Evolutionary conservation across 92 coral and sea anemone species (phyloP), one percentile per base, ranked within the genome.

Genomic region (Micromussa lordhowensis): DNA sequence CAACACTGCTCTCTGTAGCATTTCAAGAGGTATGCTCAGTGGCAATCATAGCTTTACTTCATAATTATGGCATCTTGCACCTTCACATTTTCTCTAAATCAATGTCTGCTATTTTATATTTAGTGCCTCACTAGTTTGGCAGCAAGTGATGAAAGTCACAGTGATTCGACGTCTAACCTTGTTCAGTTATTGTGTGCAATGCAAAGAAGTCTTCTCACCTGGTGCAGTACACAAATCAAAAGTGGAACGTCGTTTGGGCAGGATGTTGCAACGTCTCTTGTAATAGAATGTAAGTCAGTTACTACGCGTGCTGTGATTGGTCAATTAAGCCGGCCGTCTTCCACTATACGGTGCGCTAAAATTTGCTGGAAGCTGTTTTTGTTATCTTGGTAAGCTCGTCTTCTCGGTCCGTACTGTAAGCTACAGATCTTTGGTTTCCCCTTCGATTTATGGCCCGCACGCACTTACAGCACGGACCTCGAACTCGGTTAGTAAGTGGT

Each of bases 181-280:
- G 99, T 97, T 14, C 99, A 97, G 87, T 79, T 97, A 29, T 82
- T 97, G 69, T 96, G 99, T 81, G 99, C 99, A 34, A 96, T 97
- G 99, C 99, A 97, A 93, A 97, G 95, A 83, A 96, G 98, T 80
- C 91, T 97, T 31, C 89, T 97, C 0, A 87, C 93, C 4, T 97
- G 99, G 99, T 96, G 96, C 68, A 91, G 89, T 36, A 82, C 89
- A 38, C 99, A 97, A 85, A 88, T 97, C 29, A 93, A 91, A 63
- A 86, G 82, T 28, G 93, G 88, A 5, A 93, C 89, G 30, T 81
- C 91, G 3, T 88, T 79, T n/a, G 98, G 96, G 3, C 91, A 86
- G 18, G 81, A 80, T 51, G 94, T 94, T 24, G 94, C 98, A 10
- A 75, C 92, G 18, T 30, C 85, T 13, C 91, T 94, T 5, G 88